phyloP scores from a whole-genome alignment of 2,113 vertebrate genomes.

The Sinocyclocheilus maitianheensis region DNA sequence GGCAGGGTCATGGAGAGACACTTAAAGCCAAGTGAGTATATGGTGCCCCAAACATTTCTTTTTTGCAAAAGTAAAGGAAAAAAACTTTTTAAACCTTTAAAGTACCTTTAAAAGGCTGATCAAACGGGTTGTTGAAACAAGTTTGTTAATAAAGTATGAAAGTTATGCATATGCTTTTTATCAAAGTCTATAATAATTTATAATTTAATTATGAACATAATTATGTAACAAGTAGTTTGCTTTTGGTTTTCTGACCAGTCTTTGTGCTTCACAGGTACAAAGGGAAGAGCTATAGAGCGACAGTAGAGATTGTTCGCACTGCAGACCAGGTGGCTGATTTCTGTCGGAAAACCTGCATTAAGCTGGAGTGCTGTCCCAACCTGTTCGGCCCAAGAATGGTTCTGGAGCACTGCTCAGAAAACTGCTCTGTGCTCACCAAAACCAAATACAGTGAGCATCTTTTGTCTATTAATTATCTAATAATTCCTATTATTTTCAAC shows the following conservation, averaged over 20 bases:
- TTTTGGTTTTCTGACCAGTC: background rate
- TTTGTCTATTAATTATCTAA: background rate
- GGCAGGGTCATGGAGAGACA: conserved; percentile 93
- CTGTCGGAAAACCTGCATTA: conserved; percentile 95
- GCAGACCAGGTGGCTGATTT: conserved; percentile 93
- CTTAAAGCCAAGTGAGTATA: conserved; percentile 95
- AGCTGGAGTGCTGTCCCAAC: conserved; percentile 96
- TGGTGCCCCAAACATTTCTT: background rate
- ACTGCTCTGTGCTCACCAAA: conserved; percentile 97
- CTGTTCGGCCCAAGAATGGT: conserved; percentile 95
- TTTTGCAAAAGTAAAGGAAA: background rate
- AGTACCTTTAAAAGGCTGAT: background rate
- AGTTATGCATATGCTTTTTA: background rate
- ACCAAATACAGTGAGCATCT: conserved; percentile 94
- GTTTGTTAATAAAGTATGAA: background rate
- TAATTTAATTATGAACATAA: no score
- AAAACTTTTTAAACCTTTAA: background rate
- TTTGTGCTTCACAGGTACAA: conserved; percentile 81
- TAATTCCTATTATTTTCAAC: no score
- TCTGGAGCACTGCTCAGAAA: conserved; percentile 93
- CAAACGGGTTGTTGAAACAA: background rate
- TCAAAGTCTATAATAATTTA: background rate
- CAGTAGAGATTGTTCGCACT: conserved; percentile 93
- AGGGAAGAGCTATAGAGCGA: conserved; percentile 96
- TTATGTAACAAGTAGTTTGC: conserved; percentile 1